phyloP scores from a whole-genome alignment of 2,113 vertebrate species.

The Rhipidura dahli region DNA sequence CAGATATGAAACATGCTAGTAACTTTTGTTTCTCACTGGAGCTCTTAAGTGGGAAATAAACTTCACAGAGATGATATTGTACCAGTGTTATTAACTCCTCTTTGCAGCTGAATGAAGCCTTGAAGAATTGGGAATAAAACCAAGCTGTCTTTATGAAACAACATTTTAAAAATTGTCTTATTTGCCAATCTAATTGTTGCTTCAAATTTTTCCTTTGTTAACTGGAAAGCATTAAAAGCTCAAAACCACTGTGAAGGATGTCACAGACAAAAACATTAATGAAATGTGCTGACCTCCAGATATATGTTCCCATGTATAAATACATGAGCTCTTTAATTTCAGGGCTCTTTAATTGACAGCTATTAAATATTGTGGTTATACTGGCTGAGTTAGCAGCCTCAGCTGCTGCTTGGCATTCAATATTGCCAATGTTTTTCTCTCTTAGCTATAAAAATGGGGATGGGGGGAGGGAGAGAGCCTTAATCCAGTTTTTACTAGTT shows the following conservation, averaged over 20 bases:
- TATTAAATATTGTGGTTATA: neutral
- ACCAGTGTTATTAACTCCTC: neutral
- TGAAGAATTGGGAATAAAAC: neutral
- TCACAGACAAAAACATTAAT: constrained; percentile 18
- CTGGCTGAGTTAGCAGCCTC: neutral
- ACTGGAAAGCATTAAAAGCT: neutral
- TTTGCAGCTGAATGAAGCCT: neutral
- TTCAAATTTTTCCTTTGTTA: constrained; percentile 20
- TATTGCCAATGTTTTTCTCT: neutral
- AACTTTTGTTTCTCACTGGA: neutral
- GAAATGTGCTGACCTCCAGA: neutral
- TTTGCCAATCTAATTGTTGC: neutral
- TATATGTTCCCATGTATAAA: neutral
- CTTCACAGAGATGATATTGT: neutral
- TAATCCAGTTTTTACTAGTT: neutral
- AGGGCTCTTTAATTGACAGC: neutral
- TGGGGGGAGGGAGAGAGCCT: neutral
- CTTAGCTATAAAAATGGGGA: neutral
- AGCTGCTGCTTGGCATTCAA: neutral
- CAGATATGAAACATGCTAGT: neutral
- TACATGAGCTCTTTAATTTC: neutral
- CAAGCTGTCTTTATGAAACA: neutral
- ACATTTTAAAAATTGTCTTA: neutral
- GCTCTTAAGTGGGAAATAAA: neutral
- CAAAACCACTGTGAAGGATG: neutral